Conservation (phyloP, 2,888 invertebrate species). For the Sericinus montela region DNA sequence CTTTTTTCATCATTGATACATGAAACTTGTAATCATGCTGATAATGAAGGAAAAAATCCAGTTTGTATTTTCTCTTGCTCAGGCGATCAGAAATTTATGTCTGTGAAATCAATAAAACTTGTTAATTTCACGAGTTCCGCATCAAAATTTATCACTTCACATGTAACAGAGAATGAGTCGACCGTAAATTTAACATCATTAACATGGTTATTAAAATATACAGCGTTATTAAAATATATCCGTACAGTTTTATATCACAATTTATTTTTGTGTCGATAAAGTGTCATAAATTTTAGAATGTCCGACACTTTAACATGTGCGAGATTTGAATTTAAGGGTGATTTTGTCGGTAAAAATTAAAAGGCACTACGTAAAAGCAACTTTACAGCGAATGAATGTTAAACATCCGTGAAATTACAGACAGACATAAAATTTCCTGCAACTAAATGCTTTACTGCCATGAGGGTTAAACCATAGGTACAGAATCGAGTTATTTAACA, state of each 20-base stretch:
- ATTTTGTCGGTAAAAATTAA: slow-evolving; percentile 53
- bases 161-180: slow-evolving; percentile 43
- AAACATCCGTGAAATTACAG: slow-evolving; percentile 73
- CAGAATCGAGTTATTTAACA: no score
- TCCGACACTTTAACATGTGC: slow-evolving; percentile 46
- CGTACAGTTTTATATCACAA: slow-evolving; percentile 43
- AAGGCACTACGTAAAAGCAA: slow-evolving; percentile 44
- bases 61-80: background rate
- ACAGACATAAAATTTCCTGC: slow-evolving; percentile 66
- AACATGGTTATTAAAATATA: slow-evolving; percentile 53
- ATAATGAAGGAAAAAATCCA: no score
- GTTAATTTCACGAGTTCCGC: slow-evolving; percentile 40
- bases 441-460: slow-evolving; percentile 59
- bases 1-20: no score
- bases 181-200: slow-evolving; percentile 52
- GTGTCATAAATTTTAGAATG: slow-evolving; percentile 49
- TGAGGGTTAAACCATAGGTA: slow-evolving; percentile 33
- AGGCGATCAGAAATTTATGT: slow-evolving; percentile 4
- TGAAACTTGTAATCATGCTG: no score
- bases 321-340: slow-evolving; percentile 45
- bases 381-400: slow-evolving; percentile 39
- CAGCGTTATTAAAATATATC: slow-evolving; percentile 54
- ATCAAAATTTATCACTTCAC: slow-evolving; percentile 49
- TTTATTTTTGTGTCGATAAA: slow-evolving; percentile 40
- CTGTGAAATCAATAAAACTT: slow-evolving; percentile 22